Base-by-base conservation (phyloP, 2,888 invertebrate genomes). In the Abrostola tripartita region DNA sequence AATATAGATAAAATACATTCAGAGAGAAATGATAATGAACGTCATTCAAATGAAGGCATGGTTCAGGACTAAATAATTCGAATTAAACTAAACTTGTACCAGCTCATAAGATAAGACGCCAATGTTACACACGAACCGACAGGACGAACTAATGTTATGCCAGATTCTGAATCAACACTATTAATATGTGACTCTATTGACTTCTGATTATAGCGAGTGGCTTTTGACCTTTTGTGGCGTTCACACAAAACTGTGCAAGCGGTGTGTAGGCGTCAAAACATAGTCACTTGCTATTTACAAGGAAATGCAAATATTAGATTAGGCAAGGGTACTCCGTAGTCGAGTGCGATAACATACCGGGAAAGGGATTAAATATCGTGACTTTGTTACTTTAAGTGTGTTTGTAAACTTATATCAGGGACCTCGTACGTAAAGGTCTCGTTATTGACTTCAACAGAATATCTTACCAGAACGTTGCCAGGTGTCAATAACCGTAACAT, bases 231-330 rank as follows among this genome's bases (percentile, higher is more conserved):
- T 67, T 24, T 24, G 74, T 73, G 76, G 74, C 77, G 79, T 75
- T 65, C 68, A 55, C 58, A 69, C 50, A 52, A 65, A 54, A 58
- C 61, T 50, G 49, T 44, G 58, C 61, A 72, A 72, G 77, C 68
- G 68, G 71, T 65, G 73, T 68, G 81, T 80, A 80, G 82, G 80
- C 76, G 83, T 79, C 78, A 79, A 71, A 79, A 73, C 82, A 79
- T 76, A 82, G 81, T 84, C 69, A 79, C 79, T 78, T 76, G 79
- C 82, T 85, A 85, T 85, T 86, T 85, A 84, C 85, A 84, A 79
- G 84, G 84, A 82, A 88, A 78, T 78, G 81, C 83, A 85, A 89
- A 89, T 86, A 84, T 88, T 89, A 82, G 85, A 83, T 85, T 87
- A 86, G 88, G 88, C 79, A 81, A 84, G 85, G 83, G 82, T 82